phyloP scores from a whole-genome alignment of 2,797 vertebrate genomes.

The Anomalospiza imberbis region DNA sequence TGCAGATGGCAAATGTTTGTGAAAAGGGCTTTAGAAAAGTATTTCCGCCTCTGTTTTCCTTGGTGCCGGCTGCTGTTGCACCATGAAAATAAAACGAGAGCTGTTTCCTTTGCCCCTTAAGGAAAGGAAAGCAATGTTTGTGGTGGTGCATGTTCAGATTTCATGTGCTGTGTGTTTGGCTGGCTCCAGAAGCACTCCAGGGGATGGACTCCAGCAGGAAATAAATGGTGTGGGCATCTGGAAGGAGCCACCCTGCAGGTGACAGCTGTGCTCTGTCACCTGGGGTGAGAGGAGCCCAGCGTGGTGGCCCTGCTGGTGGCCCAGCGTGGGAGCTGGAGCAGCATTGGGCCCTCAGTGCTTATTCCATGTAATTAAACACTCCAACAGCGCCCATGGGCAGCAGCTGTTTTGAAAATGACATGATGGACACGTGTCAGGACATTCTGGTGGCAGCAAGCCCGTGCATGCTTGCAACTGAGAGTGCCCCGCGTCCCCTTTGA shows the following conservation, averaged over 20 bases:
- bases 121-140: neutral
- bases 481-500: neutral
- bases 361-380: neutral
- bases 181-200: neutral
- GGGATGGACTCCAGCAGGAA: neutral
- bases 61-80: neutral
- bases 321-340: neutral
- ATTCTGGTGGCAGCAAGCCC: slow-evolving; percentile 31
- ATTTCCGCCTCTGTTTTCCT: slow-evolving; percentile 35
- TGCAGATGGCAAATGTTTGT: neutral
- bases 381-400: neutral
- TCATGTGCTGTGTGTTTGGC: neutral
- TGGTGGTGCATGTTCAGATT: neutral
- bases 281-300: accelerated
- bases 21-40: slow-evolving; percentile 8
- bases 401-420: slow-evolving; percentile 41
- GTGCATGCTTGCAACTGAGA: neutral
- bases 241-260: neutral
- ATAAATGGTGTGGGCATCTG: neutral
- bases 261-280: accelerated
- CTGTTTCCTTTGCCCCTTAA: slow-evolving; percentile 8
- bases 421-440: neutral
- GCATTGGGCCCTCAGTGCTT: neutral
- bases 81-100: neutral
- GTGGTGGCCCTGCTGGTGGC: neutral